These are phyloP conservation scores for Anneissia japonica DNA, from an alignment of 35 echinoderm and acorn worm genomes.

Conservation along the genomic window DNA sequence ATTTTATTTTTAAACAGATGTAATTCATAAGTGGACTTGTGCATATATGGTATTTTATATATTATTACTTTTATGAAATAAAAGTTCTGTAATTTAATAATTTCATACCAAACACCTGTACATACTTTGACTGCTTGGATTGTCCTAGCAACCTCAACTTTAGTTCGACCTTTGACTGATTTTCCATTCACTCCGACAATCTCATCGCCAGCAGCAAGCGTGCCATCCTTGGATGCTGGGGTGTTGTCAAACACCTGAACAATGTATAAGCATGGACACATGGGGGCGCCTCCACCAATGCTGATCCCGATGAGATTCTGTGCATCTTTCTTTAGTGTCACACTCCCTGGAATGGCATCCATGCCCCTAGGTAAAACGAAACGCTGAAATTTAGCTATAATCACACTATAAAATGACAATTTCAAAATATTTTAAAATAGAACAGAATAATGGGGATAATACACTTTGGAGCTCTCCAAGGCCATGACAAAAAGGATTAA, in stretches of 20 bases:
- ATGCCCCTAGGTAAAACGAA: constrained; percentile 59
- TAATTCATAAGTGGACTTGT: too few species aligned
- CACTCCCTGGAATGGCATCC: constrained; percentile 78
- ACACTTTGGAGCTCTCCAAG: too few species aligned
- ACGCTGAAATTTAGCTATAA: too few species aligned
- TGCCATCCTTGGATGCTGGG: constrained; percentile 81
- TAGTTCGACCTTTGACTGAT: constrained; percentile 87
- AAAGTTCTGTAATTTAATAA: too few species aligned
- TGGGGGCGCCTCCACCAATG: constrained; percentile 90
- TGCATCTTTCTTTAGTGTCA: constrained; percentile 76
- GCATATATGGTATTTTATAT: too few species aligned
- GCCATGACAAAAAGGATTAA: too few species aligned
- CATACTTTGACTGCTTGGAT: constrained; percentile 89
- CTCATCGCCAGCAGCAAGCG: constrained; percentile 82
- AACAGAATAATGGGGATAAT: too few species aligned
- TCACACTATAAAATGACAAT: too few species aligned
- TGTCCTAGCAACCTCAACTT: constrained; percentile 95
- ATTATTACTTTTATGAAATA: too few species aligned
- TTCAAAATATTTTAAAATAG: too few species aligned
- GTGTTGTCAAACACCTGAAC: constrained; percentile 99
- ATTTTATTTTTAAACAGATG: too few species aligned
- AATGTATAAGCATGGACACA: constrained; percentile 98
- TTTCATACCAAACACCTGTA: too few species aligned
- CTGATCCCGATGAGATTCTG: constrained; percentile 98
- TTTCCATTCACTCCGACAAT: constrained; percentile 89